phyloP scores from a whole-genome alignment of 37 sponge, comb jelly and placozoan genomes.

The Beroe forskalii region DNA sequence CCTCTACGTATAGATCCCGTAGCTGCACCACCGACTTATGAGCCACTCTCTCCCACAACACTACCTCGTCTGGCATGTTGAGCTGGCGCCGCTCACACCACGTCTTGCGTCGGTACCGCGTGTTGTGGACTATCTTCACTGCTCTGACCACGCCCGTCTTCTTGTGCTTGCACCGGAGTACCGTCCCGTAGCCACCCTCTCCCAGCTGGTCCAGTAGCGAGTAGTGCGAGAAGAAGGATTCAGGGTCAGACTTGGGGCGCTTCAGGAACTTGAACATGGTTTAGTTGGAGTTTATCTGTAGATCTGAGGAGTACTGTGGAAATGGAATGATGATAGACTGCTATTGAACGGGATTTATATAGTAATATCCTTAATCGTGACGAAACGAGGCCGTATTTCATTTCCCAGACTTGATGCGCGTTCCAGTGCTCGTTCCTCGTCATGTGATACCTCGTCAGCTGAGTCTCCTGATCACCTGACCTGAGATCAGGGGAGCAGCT shows the following conservation, averaged over 20 bases:
- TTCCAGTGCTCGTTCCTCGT: not conserved
- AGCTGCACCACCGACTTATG: not conserved
- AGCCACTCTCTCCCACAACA: not conserved
- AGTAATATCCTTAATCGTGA: no score
- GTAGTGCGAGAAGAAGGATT: conserved; percentile 29
- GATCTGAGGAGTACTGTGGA: not conserved
- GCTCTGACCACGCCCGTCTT: not conserved
- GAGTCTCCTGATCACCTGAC: not conserved
- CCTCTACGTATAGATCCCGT: conserved; percentile 12
- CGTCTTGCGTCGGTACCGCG: conserved; percentile 11
- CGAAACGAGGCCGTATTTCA: not conserved
- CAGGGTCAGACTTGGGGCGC: not conserved
- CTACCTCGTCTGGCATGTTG: not conserved
- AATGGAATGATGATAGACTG: not conserved
- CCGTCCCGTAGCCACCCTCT: conserved; percentile 10
- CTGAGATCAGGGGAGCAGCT: not conserved
- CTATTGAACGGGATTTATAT: no score
- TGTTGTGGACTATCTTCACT: conserved; percentile 36
- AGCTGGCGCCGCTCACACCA: conserved; percentile 1
- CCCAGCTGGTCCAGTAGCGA: conserved; percentile 11
- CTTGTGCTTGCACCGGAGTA: not conserved
- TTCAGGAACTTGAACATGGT: not conserved
- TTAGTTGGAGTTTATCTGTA: no score
- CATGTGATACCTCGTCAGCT: not conserved
- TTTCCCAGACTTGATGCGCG: not conserved